Percentiles rank a stretch among this genome's conserved stretches.
Evolutionary conservation across 2,797 vertebrate genomes (phyloP).

Genomic region (Lerista edwardsae): DNA sequence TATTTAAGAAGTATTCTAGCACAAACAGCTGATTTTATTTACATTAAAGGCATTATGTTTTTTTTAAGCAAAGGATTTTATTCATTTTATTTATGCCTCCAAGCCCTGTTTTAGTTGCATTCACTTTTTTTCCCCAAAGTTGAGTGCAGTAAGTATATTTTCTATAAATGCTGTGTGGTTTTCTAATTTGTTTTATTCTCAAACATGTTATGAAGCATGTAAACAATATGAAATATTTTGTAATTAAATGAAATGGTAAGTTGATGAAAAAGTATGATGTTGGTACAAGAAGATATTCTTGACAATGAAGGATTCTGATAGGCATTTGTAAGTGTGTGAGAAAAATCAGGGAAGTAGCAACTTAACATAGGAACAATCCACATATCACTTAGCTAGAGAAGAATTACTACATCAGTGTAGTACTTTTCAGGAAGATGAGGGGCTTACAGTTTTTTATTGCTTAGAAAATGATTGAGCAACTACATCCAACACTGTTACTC

Average conservation of each 20-base stretch:
- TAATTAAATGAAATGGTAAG: slow-evolving; percentile 27
- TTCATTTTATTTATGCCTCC: background rate
- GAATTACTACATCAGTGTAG: background rate
- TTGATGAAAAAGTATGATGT: slow-evolving; percentile 10
- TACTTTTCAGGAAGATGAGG: background rate
- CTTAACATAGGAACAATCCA: background rate
- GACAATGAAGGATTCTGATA: background rate
- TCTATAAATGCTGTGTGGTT: slow-evolving; percentile 29
- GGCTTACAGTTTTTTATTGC: background rate
- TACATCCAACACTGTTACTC: background rate
- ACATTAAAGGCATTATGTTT: slow-evolving; percentile 2
- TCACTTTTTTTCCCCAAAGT: background rate
- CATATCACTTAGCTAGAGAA: background rate
- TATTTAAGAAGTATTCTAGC: slow-evolving; percentile 21
- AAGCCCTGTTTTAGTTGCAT: background rate
- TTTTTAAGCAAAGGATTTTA: background rate
- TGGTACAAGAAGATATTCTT: background rate
- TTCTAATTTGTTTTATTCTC: slow-evolving; percentile 26
- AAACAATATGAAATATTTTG: slow-evolving; percentile 36
- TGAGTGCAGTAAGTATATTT: slow-evolving; percentile 20
- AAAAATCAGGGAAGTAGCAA: too few relatives aligned
- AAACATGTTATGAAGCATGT: slow-evolving; percentile 36
- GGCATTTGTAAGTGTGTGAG: background rate
- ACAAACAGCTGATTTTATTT: slow-evolving; percentile 18
- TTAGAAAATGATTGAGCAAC: background rate